Evolutionary conservation across 2,888 invertebrate species (phyloP), one percentile per base, ranked within the genome.

Genomic region (Hoplodrina blanda): DNA sequence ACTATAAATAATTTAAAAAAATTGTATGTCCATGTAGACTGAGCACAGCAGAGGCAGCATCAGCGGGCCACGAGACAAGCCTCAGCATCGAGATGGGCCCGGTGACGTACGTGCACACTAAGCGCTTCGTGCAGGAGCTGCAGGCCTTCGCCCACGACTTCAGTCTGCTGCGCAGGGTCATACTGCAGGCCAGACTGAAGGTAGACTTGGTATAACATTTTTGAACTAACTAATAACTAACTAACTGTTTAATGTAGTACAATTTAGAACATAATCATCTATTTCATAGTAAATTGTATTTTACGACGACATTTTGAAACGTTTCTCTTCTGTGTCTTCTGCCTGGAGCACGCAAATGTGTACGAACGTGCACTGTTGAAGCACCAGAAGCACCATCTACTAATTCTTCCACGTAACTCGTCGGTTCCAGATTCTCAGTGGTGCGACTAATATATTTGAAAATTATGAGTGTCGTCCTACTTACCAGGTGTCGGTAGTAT

Each of bases 71-170:
- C 83, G 97, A 97, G 89, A 98, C 98, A 83, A 97, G 97, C 74
- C 93, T 99, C 60, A 96, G 96, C 76, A 91, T 99, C 44, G 97
- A 98, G 87, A 98, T 99, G 98, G 97, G 98, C 0, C 98, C 99
- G 0, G 98, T 99, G 2, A 97, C 98, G 85, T 99, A 99, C 92
- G 98, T 99, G 63, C 99, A 99, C 93, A 99, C 99, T 0, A 98
- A 99, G 89, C 97, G 99, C 65, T 99, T 99, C 95, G 97, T 99
- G 62, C 97, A 97, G 25, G 99, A 99, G 92, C 96, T 99, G 68
- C 97, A 98, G 85, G 98, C 98, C 5, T 99, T 99, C 94, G 98
- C 98, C 79, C 95, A 97, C 61, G 98, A 98, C 88, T 98, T 99
- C 91, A 97, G 98, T 6, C 97, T 98, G 87, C 94, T 99, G 62